Evolutionary conservation across 1,140 invertebrate species (phyloP).

Genomic region (Bombus difficillimus): DNA sequence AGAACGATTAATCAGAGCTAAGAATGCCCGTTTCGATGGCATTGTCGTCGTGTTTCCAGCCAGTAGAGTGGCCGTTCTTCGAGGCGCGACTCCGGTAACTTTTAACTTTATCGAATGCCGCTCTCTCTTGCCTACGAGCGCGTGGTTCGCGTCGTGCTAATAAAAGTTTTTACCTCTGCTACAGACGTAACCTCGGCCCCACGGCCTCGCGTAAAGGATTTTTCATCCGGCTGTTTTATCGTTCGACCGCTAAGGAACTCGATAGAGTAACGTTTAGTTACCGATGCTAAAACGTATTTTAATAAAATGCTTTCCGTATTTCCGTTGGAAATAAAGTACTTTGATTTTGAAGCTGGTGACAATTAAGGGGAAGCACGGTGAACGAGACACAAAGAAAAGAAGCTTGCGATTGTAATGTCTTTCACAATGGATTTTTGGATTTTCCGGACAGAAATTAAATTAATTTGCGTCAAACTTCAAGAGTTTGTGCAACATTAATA

Average conservation of each 20-base stretch:
- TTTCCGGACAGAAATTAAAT: too few species aligned
- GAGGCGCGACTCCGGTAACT: constrained; percentile 4
- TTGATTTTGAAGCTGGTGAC: too few species aligned
- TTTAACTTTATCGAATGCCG: constrained; percentile 25
- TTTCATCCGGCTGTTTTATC: not conserved
- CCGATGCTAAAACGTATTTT: not conserved
- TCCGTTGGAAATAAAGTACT: too few species aligned
- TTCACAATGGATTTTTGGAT: too few species aligned
- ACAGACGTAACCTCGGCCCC: constrained; percentile 4
- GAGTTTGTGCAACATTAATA: not conserved
- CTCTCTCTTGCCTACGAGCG: not conserved
- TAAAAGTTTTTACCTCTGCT: constrained; percentile 39
- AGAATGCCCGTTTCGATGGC: constrained; percentile 17
- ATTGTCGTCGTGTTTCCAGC: not conserved
- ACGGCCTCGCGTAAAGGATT: constrained; percentile 11
- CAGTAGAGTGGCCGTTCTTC: not conserved
- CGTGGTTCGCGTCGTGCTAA: constrained; percentile 18
- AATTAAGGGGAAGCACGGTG: too few species aligned
- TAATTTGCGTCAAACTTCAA: too few species aligned
- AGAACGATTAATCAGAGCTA: constrained; percentile 10
- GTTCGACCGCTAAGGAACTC: constrained; percentile 3
- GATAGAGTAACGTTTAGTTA: constrained; percentile 7
- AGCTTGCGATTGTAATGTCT: too few species aligned
- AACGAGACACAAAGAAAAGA: too few species aligned
- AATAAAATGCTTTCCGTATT: too few species aligned